Conservation (phyloP, 2,797 vertebrate species). For the Chaetodon trifasciatus region DNA sequence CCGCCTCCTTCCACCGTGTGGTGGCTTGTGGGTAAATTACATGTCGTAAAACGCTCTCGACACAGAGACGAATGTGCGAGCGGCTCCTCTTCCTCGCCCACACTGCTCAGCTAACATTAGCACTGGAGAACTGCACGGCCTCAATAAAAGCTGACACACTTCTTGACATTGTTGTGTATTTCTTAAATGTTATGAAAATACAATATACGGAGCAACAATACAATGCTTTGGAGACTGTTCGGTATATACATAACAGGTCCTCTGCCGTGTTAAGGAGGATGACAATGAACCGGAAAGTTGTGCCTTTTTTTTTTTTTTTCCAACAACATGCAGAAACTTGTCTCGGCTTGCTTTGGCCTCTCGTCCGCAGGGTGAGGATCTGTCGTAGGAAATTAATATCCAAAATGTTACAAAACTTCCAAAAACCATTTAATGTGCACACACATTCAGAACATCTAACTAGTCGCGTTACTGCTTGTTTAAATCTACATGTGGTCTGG, state of each 20-base stretch:
- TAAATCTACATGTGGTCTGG: conserved; percentile 86
- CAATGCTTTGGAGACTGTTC: conserved; percentile 78
- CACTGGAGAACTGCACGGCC: conserved; percentile 20
- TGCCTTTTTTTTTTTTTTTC: conserved; percentile 58
- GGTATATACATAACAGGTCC: conserved; percentile 75
- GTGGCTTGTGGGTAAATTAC: conserved; percentile 44
- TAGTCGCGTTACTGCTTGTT: conserved; percentile 84
- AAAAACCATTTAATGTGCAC: conserved; percentile 84
- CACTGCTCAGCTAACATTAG: conserved; percentile 7
- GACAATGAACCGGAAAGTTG: conserved; percentile 66
- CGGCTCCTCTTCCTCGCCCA: conserved; percentile 2
- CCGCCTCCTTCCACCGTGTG: conserved; percentile 31
- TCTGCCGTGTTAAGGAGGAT: conserved; percentile 64
- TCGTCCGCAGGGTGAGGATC: conserved; percentile 38
- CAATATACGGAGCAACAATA: conserved; percentile 84
- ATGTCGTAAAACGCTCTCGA: conserved; percentile 43
- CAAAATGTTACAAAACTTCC: conserved; percentile 75
- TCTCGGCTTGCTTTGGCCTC: conserved; percentile 50
- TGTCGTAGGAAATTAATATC: conserved; percentile 73
- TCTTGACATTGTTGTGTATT: conserved; percentile 78
- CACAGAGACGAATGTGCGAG: conserved; percentile 41
- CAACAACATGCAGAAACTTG: conserved; percentile 74
- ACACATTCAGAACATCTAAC: conserved; percentile 79
- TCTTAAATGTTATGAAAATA: conserved; percentile 86
- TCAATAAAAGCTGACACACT: conserved; percentile 66